These are phyloP conservation scores for Platyscapa corneri DNA, from an alignment of 1,140 invertebrate species.

Conservation along the genomic window DNA sequence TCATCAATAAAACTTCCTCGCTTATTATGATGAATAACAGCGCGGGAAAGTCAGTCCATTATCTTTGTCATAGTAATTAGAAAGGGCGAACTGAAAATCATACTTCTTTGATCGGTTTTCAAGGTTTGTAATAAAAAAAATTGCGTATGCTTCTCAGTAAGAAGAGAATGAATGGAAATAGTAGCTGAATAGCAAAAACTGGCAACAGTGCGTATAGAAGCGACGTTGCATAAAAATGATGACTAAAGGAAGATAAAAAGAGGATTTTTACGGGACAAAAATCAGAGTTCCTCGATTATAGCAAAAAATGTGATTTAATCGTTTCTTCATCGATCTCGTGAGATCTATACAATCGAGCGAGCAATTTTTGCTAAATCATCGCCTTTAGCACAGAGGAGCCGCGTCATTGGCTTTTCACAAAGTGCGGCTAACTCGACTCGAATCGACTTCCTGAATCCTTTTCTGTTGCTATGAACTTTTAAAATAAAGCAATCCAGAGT, in stretches of 20 bases:
- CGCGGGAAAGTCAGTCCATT: not conserved
- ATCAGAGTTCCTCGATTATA: not conserved
- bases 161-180: not conserved
- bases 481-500: not conserved
- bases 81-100: not conserved
- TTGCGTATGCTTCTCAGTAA: not conserved
- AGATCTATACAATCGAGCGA: not conserved
- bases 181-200: not conserved
- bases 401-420: slow-evolving; percentile 42
- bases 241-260: not conserved
- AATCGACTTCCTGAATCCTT: slow-evolving; percentile 1
- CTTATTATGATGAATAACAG: slow-evolving; percentile 11
- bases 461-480: slow-evolving; percentile 22
- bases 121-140: not conserved
- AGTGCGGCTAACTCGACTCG: slow-evolving; percentile 6
- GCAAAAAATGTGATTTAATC: slow-evolving; percentile 7
- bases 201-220: not conserved
- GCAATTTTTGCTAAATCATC: slow-evolving; percentile 5
- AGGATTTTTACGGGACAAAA: not conserved
- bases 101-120: not conserved
- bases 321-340: slow-evolving; percentile 22
- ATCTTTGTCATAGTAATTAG: not conserved
- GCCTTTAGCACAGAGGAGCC: not conserved
- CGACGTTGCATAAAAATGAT: slow-evolving; percentile 3
- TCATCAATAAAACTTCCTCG: not conserved